Evolutionary conservation across 2,113 vertebrate genomes (phyloP).

Genomic region (Suricata suricatta): DNA sequence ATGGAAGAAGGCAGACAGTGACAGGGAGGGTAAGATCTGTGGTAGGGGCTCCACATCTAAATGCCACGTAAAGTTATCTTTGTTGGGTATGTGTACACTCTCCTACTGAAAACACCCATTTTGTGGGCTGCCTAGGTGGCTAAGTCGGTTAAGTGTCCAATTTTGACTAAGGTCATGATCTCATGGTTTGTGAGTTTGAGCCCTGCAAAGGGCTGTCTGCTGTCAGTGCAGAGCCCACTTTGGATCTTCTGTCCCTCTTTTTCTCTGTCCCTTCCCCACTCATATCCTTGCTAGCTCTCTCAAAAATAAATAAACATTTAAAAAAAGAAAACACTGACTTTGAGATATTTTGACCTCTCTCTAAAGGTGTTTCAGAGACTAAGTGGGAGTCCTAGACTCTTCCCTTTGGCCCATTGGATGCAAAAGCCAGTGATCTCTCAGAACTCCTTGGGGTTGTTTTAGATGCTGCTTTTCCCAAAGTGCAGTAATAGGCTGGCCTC

Average conservation of each 20-base stretch:
- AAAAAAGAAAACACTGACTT: neutral
- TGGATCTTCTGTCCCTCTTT: too few relatives aligned
- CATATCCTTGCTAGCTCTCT: too few relatives aligned
- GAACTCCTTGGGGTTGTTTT: neutral
- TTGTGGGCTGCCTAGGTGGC: too few relatives aligned
- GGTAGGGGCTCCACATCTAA: neutral
- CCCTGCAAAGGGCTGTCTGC: too few relatives aligned
- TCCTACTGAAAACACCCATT: constrained; percentile 14
- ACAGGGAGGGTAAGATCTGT: neutral
- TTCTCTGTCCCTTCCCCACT: too few relatives aligned
- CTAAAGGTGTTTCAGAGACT: neutral
- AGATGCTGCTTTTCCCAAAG: constrained; percentile 17
- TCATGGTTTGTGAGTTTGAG: too few relatives aligned
- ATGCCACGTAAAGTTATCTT: constrained; percentile 3
- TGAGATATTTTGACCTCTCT: constrained; percentile 10
- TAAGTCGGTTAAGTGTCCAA: too few relatives aligned
- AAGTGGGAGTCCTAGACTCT: neutral
- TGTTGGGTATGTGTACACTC: constrained; percentile 14
- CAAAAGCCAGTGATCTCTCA: neutral
- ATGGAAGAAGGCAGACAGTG: neutral
- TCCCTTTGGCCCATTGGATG: neutral
- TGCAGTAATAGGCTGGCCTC: neutral
- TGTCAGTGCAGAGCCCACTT: too few relatives aligned
- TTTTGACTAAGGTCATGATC: too few relatives aligned
- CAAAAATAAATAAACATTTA: too few relatives aligned